Percentiles rank a stretch among this genome's conserved stretches.
Conservation (phyloP, 92 coral and sea anemone genomes). For the Palythoa caribaeorum region DNA sequence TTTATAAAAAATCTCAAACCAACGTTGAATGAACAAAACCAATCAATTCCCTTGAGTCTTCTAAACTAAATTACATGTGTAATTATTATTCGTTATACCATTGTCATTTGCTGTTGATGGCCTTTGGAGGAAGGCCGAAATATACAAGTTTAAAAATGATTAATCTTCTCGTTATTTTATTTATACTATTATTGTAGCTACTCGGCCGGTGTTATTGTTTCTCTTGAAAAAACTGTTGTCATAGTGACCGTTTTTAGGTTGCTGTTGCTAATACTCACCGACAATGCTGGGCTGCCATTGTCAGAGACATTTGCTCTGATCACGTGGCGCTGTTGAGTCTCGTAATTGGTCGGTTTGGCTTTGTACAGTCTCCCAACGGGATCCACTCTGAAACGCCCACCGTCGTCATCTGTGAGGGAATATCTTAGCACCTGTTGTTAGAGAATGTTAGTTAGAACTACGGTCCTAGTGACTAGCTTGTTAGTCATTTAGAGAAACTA, state of each 20-base stretch:
- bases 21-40: no score
- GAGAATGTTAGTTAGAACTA: not conserved
- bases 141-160: no score
- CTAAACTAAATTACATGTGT: no score
- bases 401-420: slow-evolving; percentile 83
- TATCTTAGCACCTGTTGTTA: slow-evolving; percentile 57
- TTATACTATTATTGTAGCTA: not conserved
- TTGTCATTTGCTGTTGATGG: no score
- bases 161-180: no score
- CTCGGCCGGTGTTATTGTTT: not conserved
- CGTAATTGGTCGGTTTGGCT: slow-evolving; percentile 80
- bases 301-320: slow-evolving; percentile 81
- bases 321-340: slow-evolving; percentile 75
- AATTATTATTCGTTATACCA: no score
- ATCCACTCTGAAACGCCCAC: slow-evolving; percentile 86
- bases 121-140: no score
- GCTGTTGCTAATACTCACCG: slow-evolving; percentile 51
- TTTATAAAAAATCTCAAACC: no score
- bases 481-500: no score
- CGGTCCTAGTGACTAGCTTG: no score
- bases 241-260: not conserved
- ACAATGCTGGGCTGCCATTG: slow-evolving; percentile 82
- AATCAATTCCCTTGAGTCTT: no score
- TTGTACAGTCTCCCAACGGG: slow-evolving; percentile 75
- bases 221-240: not conserved